Evolutionary conservation across 2,888 invertebrate species (phyloP).

Genomic region (Theristus sp.): DNA sequence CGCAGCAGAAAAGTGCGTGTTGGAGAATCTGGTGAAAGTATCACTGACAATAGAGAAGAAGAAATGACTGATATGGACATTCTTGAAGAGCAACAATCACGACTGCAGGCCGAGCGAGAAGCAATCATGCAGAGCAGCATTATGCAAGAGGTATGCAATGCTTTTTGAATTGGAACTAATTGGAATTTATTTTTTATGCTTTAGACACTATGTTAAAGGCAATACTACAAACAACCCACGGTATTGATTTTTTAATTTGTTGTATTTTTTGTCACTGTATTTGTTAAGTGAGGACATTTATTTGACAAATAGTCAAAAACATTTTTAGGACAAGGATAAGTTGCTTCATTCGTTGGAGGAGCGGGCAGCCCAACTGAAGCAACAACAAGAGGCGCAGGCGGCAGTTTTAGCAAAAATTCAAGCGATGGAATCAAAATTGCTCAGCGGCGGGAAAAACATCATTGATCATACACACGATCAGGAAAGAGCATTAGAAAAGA

Average conservation of each 20-base stretch:
- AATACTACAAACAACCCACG: no score
- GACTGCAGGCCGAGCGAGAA: constrained; percentile 34
- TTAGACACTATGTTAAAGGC: no score
- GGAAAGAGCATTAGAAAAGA: constrained; percentile 66
- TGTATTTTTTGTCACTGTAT: no score
- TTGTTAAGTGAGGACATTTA: no score
- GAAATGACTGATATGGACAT: constrained; percentile 29
- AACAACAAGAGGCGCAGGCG: constrained; percentile 26
- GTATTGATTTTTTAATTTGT: no score
- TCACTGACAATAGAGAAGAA: constrained; percentile 29
- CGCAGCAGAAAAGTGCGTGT: background rate
- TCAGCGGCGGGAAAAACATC: constrained; percentile 80
- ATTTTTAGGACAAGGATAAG: constrained; percentile 38
- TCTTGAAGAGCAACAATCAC: constrained; percentile 30
- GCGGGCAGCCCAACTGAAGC: constrained; percentile 44
- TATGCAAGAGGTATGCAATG: constrained; percentile 24
- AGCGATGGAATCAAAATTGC: constrained; percentile 74
- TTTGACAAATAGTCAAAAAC: no score
- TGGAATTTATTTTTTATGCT: no score
- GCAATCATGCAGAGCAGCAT: constrained; percentile 32
- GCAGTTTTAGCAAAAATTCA: constrained; percentile 19
- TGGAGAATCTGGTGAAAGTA: constrained; percentile 1
- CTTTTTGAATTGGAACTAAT: no score
- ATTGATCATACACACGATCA: constrained; percentile 86
- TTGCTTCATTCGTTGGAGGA: constrained; percentile 42